A percentile compares a stretch with the other conserved stretches of the same genome.
These are phyloP conservation scores for Mormoops blainvillei DNA, from an alignment of 2,113 vertebrate species.

Conservation along the genomic window DNA sequence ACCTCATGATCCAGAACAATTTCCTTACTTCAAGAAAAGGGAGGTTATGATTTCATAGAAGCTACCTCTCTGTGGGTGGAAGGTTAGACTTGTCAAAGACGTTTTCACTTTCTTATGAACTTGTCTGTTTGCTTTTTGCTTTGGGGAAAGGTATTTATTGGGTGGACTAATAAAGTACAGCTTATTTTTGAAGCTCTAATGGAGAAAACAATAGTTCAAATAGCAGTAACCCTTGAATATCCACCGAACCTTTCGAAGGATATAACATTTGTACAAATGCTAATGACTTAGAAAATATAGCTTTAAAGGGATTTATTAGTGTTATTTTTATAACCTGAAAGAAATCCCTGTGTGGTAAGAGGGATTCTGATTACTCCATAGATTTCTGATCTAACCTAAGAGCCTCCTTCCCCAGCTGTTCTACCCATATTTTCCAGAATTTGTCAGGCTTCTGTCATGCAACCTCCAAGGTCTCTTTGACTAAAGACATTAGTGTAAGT, in stretches of 20 bases:
- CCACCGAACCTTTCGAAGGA: neutral
- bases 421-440: neutral
- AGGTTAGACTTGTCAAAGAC: neutral
- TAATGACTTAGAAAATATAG: neutral
- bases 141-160: neutral
- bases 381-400: neutral
- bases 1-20: neutral
- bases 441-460: neutral
- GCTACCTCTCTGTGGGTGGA: neutral
- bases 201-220: neutral
- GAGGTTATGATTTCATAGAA: neutral
- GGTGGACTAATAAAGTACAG: neutral
- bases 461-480: neutral
- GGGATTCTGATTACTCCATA: neutral
- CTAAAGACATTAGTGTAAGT: neutral
- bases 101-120: neutral
- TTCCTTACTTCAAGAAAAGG: constrained; percentile 10
- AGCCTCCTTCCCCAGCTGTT: neutral
- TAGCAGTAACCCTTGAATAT: neutral
- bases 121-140: neutral
- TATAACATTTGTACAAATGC: neutral
- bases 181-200: neutral
- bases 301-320: neutral
- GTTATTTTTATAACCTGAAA: neutral
- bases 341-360: neutral